Conservation (phyloP, 2,888 invertebrate species). For the Papilio elwesi region DNA sequence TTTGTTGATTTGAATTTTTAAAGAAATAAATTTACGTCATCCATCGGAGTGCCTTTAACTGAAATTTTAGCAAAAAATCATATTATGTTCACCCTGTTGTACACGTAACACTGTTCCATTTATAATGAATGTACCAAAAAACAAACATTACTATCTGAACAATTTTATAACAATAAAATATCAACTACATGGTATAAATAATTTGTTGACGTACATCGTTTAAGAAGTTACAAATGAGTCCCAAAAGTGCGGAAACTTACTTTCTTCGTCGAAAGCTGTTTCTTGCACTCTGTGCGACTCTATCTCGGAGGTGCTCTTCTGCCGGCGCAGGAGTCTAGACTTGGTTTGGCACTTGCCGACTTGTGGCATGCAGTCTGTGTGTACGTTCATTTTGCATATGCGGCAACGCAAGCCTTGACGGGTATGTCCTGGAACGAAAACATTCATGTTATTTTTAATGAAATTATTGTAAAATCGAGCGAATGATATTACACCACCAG, state of each 20-base stretch:
- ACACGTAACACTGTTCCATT: neutral
- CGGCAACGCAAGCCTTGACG: constrained; percentile 95
- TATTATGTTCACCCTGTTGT: constrained; percentile 9
- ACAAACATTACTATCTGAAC: neutral
- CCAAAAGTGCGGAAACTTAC: constrained; percentile 82
- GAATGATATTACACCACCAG: too few species aligned
- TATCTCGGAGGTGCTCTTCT: constrained; percentile 94
- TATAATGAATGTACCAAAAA: neutral
- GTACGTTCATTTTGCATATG: constrained; percentile 95
- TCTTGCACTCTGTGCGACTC: constrained; percentile 88
- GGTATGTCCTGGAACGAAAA: constrained; percentile 89
- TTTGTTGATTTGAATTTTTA: neutral
- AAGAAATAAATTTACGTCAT: neutral
- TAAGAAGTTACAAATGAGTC: neutral
- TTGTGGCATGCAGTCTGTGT: constrained; percentile 94
- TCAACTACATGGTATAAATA: neutral
- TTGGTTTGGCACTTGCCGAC: constrained; percentile 94
- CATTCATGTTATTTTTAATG: neutral
- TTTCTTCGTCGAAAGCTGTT: constrained; percentile 89
- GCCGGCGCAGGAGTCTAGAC: constrained; percentile 91
- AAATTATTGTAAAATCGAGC: neutral
- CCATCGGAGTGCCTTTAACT: neutral
- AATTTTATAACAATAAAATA: too few species aligned
- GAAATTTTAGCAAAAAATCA: constrained; percentile 9
- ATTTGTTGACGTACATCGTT: too few species aligned